phyloP scores from a whole-genome alignment of 64 coral and sea anemone species.

The Anthopleura sola region DNA sequence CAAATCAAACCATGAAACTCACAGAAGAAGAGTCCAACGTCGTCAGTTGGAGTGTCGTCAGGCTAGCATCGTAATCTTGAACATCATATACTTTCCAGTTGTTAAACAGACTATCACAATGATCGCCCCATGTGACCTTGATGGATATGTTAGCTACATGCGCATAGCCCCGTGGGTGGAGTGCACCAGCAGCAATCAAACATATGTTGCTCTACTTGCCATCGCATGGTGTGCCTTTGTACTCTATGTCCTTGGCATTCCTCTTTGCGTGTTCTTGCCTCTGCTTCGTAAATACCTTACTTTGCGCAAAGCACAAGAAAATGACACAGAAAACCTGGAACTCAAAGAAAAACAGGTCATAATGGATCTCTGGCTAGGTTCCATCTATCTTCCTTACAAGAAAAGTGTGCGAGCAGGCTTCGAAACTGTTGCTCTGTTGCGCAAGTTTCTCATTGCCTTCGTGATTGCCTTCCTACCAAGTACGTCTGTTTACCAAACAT shows the following conservation, averaged over 20 bases:
- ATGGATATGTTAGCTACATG: slow-evolving; percentile 33
- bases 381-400: slow-evolving; percentile 69
- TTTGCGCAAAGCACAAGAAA: not conserved
- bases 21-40: not conserved
- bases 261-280: slow-evolving; percentile 49
- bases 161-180: slow-evolving; percentile 58
- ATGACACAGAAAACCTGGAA: not conserved
- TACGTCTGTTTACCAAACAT: not conserved
- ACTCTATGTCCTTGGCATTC: slow-evolving; percentile 58
- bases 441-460: slow-evolving; percentile 22
- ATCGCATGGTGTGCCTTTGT: slow-evolving; percentile 36
- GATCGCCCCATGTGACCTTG: slow-evolving; percentile 54
- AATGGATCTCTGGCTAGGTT: slow-evolving; percentile 51
- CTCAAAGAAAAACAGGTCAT: slow-evolving; percentile 21
- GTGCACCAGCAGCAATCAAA: slow-evolving; percentile 42
- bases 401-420: slow-evolving; percentile 38
- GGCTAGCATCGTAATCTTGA: slow-evolving; percentile 57
- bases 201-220: slow-evolving; percentile 14
- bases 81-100: slow-evolving; percentile 83
- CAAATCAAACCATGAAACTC: not conserved
- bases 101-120: slow-evolving; percentile 52
- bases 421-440: slow-evolving; percentile 40
- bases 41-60: slow-evolving; percentile 16
- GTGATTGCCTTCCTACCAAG: not conserved
- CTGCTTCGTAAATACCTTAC: slow-evolving; percentile 9